Evolutionary conservation across 2,113 vertebrate genomes (phyloP), one percentile per base, ranked within the genome.

Genomic region (Perca fluviatilis): DNA sequence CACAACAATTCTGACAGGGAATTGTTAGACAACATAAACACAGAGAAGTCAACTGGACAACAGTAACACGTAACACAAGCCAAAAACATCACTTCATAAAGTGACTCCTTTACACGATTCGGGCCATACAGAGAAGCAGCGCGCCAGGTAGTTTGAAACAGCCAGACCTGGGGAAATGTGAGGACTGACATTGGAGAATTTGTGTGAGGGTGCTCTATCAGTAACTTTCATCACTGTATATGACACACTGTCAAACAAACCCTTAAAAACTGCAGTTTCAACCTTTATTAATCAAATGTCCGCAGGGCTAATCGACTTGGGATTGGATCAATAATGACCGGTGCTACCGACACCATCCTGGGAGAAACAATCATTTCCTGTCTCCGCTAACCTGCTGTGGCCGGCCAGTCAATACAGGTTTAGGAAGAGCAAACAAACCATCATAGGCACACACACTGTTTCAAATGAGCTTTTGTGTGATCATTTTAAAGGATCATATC

Each of bases 261-360:
- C 53, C 36, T 47, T 23, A 47, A 5, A 46, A 77, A 81, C 51
- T 1, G n/a, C 56, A 21, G 50, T 65, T 83, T 84, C 21, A 4
- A 68, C 79, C 57, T 79, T 56, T 51, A 86, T 92, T 85, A 92
- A 91, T 92, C 80, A 93, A 89, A 88, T 80, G 85, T 91, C 85
- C 90, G 58, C 69, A 86, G 74, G 80, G 75, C 88, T 82, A 64
- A 91, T 89, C 58, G 66, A 79, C 69, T 74, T 30, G 72, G 58
- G 77, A 74, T 16, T 15, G 56, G 79, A 91, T 93, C 89, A 15
- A 92, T 91, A 82, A 86, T 74, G 68, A 75, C 71, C 6, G 65
- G 69, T 61, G 72, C 81, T 77, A 76, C 82, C 74, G 79, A 87
- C 89, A 84, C 84, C 43, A 68, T 86, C 70, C 83, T n/a, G 50